Evolutionary conservation across 2,113 vertebrate species (phyloP).

Genomic region (Siniperca chuatsi): DNA sequence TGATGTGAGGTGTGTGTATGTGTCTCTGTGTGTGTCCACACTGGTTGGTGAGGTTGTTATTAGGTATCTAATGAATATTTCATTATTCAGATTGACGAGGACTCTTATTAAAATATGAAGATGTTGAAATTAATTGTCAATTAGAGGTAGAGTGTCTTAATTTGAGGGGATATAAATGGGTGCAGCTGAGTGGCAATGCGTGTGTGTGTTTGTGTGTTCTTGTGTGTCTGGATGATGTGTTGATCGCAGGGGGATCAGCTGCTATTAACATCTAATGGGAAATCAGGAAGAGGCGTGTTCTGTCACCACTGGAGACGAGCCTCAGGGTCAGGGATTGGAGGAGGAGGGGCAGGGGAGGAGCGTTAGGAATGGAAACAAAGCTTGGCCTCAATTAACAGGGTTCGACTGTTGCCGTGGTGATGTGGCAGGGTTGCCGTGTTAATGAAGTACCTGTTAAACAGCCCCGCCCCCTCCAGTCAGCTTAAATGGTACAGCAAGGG

Average conservation of each 20-base stretch:
- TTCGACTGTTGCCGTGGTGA: conserved; percentile 82
- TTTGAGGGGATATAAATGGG: conserved; percentile 86
- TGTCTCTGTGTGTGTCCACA: conserved; percentile 45
- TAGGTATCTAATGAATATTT: conserved; percentile 89
- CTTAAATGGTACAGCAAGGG: conserved; percentile 79
- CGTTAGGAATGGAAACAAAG: conserved; percentile 81
- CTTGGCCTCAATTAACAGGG: conserved; percentile 85
- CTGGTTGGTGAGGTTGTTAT: conserved; percentile 74
- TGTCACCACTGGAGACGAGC: conserved; percentile 76
- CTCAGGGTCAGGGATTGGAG: conserved; percentile 80
- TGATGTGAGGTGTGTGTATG: conserved; percentile 44
- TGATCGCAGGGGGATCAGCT: conserved; percentile 77
- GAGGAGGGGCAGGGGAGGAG: conserved; percentile 76
- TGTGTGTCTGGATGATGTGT: conserved; percentile 68
- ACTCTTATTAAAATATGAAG: conserved; percentile 90
- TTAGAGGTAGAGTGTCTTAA: conserved; percentile 88
- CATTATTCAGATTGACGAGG: conserved; percentile 87
- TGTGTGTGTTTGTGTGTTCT: conserved; percentile 32
- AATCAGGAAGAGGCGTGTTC: conserved; percentile 84
- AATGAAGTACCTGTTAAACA: conserved; percentile 90
- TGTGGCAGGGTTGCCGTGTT: conserved; percentile 81
- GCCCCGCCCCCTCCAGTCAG: conserved; percentile 82
- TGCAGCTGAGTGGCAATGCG: conserved; percentile 66
- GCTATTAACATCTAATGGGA: conserved; percentile 84
- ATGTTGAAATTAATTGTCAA: conserved; percentile 91